These are phyloP conservation scores for Guaruba guarouba DNA, from an alignment of 2,113 vertebrate genomes.

Conservation along the genomic window DNA sequence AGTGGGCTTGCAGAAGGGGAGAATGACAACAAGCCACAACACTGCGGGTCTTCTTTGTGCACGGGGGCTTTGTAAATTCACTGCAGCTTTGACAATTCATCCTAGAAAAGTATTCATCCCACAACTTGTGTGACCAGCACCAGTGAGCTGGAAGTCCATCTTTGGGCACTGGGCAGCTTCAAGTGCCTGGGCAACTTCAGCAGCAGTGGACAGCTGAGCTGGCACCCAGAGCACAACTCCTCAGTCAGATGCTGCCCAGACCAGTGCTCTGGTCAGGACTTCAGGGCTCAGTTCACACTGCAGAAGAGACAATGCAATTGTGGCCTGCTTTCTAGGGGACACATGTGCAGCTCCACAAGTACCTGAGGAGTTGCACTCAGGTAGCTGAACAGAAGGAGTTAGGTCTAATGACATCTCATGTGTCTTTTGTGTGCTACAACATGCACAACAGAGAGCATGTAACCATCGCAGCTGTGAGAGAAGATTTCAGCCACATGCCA, in stretches of 20 bases:
- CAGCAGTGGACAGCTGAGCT: background rate
- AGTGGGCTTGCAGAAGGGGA: background rate
- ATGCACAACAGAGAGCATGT: fast-evolving
- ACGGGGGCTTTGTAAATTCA: background rate
- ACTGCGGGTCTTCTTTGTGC: fast-evolving
- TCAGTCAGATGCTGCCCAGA: background rate
- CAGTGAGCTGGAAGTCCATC: background rate
- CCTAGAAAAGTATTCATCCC: background rate
- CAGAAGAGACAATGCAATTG: background rate
- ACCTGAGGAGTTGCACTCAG: background rate
- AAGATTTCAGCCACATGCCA: background rate
- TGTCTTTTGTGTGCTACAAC: background rate
- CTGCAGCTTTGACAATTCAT: background rate
- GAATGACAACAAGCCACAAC: background rate
- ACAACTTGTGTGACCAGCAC: background rate
- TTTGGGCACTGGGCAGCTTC: no score
- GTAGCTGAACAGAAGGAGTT: background rate
- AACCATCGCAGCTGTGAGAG: background rate
- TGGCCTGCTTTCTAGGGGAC: background rate
- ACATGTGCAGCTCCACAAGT: background rate
- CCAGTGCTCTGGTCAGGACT: background rate
- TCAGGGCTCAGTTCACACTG: background rate
- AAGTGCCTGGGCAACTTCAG: background rate
- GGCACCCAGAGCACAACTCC: background rate
- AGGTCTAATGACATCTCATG: background rate